phyloP scores from a whole-genome alignment of 1,140 invertebrate genomes.

The Gonatopus flavifemur region DNA sequence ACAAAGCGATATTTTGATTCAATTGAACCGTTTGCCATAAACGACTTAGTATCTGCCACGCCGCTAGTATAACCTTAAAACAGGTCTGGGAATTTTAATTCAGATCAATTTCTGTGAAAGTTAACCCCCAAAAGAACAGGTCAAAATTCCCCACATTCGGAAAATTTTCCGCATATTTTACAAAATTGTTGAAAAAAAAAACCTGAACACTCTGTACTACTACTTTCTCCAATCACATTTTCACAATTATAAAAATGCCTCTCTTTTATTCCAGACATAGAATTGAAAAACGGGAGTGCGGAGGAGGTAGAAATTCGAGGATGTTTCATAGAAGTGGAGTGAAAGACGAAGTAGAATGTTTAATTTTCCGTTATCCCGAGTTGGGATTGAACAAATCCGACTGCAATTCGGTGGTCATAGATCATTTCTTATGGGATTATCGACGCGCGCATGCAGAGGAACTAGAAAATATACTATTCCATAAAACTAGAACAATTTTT shows the following conservation, averaged over 20 bases:
- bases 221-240: background rate
- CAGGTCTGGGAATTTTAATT: too few species aligned
- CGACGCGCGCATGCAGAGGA: constrained; percentile 73
- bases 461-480: constrained; percentile 78
- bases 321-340: constrained; percentile 83
- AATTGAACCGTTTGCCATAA: too few species aligned
- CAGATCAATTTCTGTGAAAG: too few species aligned
- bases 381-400: constrained; percentile 48
- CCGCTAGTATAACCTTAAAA: too few species aligned
- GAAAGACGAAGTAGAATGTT: constrained; percentile 61
- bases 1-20: too few species aligned
- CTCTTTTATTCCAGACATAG: constrained; percentile 60
- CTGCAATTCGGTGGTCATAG: constrained; percentile 75
- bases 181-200: too few species aligned
- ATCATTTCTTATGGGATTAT: constrained; percentile 93
- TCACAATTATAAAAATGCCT: background rate
- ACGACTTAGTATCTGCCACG: too few species aligned
- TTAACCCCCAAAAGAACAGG: too few species aligned
- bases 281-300: constrained; percentile 71
- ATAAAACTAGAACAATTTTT: constrained; percentile 86
- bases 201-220: too few species aligned
- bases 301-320: constrained; percentile 92
- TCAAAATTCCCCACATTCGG: too few species aligned
- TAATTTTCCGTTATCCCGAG: constrained; percentile 53
- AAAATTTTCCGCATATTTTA: too few species aligned